Conservation (phyloP, 2,113 vertebrate species). For the Sorex araneus region DNA sequence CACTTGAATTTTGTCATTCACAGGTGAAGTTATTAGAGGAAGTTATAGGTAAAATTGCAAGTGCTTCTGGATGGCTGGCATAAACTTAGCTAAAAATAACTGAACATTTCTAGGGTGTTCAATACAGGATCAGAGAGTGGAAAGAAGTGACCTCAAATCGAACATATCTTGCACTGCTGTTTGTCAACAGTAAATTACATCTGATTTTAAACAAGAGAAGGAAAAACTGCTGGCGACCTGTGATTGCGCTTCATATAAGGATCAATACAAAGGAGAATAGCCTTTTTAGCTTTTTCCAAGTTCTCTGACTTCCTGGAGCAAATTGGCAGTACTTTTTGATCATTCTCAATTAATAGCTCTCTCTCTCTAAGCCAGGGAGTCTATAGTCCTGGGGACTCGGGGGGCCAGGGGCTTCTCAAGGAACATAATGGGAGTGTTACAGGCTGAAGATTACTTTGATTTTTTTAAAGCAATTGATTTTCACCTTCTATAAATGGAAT, state of each 20-base stretch:
- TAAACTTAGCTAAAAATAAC: conserved; percentile 75
- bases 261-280: conserved; percentile 80
- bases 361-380: conserved; percentile 54
- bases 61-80: neutral
- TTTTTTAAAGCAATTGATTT: conserved; percentile 68
- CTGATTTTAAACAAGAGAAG: conserved; percentile 79
- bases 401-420: neutral
- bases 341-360: conserved; percentile 75
- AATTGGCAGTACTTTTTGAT: conserved; percentile 78
- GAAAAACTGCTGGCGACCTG: conserved; percentile 72
- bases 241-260: conserved; percentile 65
- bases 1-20: neutral
- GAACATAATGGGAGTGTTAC: conserved; percentile 61
- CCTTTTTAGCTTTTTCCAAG: conserved; percentile 72
- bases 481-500: conserved; percentile 69
- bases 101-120: conserved; percentile 60
- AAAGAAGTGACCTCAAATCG: conserved; percentile 47
- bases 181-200: conserved; percentile 84
- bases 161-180: conserved; percentile 68
- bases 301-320: conserved; percentile 67
- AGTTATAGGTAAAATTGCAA: conserved; percentile 21
- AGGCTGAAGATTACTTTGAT: conserved; percentile 74
- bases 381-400: conserved; percentile 35
- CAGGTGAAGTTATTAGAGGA: conserved; percentile 9
- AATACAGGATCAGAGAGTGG: conserved; percentile 55